Evolutionary conservation across 2,888 invertebrate genomes (phyloP), one percentile per base, ranked within the genome.

Genomic region (Notodonta ziczac): DNA sequence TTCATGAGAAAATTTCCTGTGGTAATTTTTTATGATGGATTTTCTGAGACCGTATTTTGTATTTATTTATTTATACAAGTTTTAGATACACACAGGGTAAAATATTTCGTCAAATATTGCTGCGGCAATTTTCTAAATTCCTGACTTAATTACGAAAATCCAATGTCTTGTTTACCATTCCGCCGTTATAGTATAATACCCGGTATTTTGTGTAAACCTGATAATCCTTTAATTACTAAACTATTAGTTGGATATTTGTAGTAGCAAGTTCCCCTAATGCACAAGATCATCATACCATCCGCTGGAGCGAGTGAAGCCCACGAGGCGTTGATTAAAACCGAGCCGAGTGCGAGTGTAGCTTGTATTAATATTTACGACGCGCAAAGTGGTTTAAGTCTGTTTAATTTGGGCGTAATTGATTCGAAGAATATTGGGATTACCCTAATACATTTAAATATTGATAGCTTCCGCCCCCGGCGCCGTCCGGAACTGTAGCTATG

Each of bases 301-400:
- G 32, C 12, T 52, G 52, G 32, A 52, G 52, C 52, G 32, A 52
- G 32, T 12, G 32, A 4, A 13, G 24, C 16, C 4, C 16, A 16
- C 50, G 50, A 50, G 50, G 46, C 50, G 50, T 16, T 50, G 50
- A 52, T 52, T 52, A 52, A 32, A 52, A 52, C 52, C 13, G 13
- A 52, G 6, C 52, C 5, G 12, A 52, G 52, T 24, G 52, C 0
- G 52, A 2, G 46, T 10, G 46, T 48, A 48, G 48, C 14, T 14
- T 14, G 13, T 48, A 50, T 50, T 16, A 50, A 50, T 50, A 52
- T 52, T 52, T 35, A 52, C 52, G 52, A 24, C 52, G 13, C 32
- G 52, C 32, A 16, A 5, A 10, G 52, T 13, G 24, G 52, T 32
- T 51, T 32, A 16, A 50, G 32, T 32, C 32, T 52, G 35, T 12